These are phyloP conservation scores for Thymelicus acteon DNA, from an alignment of 2,888 invertebrate genomes.

Conservation along the genomic window DNA sequence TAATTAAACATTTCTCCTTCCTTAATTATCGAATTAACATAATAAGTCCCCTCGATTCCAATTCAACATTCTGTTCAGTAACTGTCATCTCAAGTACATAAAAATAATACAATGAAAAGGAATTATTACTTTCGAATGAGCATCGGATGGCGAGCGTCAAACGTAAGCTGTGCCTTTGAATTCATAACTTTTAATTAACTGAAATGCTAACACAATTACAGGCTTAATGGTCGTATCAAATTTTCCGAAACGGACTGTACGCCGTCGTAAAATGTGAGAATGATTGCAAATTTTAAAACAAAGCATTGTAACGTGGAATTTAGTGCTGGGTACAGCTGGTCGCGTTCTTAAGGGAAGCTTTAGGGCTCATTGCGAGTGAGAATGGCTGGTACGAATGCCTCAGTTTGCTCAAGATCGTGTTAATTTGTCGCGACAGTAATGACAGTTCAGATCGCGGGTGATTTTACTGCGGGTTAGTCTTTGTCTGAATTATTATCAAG, in stretches of 20 bases:
- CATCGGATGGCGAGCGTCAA: slow-evolving; percentile 67
- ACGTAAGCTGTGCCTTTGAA: slow-evolving; percentile 72
- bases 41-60: neutral
- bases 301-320: slow-evolving; percentile 80
- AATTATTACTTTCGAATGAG: slow-evolving; percentile 66
- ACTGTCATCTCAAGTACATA: slow-evolving; percentile 53
- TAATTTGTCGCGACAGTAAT: slow-evolving; percentile 75
- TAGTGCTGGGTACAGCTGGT: slow-evolving; percentile 77
- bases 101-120: slow-evolving; percentile 59
- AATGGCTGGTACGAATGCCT: slow-evolving; percentile 73
- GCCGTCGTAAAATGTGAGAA: slow-evolving; percentile 83
- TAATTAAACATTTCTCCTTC: too few relatives aligned
- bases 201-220: slow-evolving; percentile 82
- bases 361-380: slow-evolving; percentile 70
- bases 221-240: slow-evolving; percentile 83
- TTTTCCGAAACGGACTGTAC: slow-evolving; percentile 82
- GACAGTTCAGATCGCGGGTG: slow-evolving; percentile 8
- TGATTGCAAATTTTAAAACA: slow-evolving; percentile 84
- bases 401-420: slow-evolving; percentile 73
- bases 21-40: neutral
- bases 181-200: slow-evolving; percentile 85
- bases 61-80: neutral
- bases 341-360: slow-evolving; percentile 67
- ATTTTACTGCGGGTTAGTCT: neutral
- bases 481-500: neutral